These are phyloP conservation scores for Cyphomyrus discorhynchus DNA, from an alignment of 2,113 vertebrate species.

Conservation along the genomic window DNA sequence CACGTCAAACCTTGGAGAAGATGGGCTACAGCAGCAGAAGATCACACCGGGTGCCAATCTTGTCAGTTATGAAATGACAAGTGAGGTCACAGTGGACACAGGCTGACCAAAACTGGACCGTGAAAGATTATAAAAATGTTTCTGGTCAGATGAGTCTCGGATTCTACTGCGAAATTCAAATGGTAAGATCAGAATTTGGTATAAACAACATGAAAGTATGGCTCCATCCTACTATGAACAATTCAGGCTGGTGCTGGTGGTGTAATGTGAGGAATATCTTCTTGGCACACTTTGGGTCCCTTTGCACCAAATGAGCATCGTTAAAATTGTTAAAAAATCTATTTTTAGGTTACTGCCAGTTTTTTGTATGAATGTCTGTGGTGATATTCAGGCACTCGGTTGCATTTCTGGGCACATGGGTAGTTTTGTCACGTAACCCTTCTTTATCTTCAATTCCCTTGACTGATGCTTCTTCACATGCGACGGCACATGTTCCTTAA, in stretches of 20 bases:
- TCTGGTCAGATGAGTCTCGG: background rate
- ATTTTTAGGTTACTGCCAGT: background rate
- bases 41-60: background rate
- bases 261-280: background rate
- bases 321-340: too few species aligned
- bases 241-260: background rate
- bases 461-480: background rate
- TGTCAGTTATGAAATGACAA: background rate
- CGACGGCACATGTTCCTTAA: background rate
- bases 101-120: background rate
- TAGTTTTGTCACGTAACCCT: background rate
- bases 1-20: background rate
- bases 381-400: background rate
- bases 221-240: background rate
- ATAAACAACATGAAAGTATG: background rate
- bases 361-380: background rate
- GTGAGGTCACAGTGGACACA: background rate
- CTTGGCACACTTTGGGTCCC: background rate
- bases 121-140: background rate
- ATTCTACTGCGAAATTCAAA: background rate
- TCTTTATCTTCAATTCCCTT: background rate
- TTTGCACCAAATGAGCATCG: too few species aligned
- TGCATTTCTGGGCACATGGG: background rate
- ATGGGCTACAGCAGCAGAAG: background rate
- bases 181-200: background rate